Evolutionary conservation across 1,140 invertebrate genomes (phyloP), one percentile per base, ranked within the genome.

Genomic region (Neodiprion pinetum): DNA sequence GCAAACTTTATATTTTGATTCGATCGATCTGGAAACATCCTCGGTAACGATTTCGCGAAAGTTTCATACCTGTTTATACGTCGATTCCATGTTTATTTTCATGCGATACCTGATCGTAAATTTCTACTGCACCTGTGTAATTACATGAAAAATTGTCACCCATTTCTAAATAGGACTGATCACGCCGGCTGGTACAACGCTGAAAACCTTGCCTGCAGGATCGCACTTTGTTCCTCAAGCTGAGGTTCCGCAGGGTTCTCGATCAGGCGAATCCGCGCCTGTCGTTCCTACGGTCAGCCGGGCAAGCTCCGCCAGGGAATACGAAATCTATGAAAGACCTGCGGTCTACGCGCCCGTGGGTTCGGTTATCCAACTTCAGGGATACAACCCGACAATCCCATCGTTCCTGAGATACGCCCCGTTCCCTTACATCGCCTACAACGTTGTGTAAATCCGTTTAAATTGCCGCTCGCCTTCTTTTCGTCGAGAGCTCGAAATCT

Each of bases 121-220:
- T 40, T 40, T 40, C 28, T 40, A 40, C 28, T 1, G 1, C 7
- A 65, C 61, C 7, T 5, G 7, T 7, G 7, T 40, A 40, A 2
- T 40, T 40, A 5, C 28, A 40, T 40, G 1, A 5, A 40, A 40
- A 40, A 40, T 21, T 65, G 4, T 65, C 61, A 14, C 17, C 4
- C 17, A 3, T 65, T 40, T 40, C 5, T 1, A 40, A 40, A 40
- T 17, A 61, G 53, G 53, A 61, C 28, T 70, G 53, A 68, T 80
- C 70, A 81, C 73, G 49, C 72, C 76, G 5, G 74, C 71, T 10
- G 72, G 53, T 12, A 76, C 66, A 5, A 67, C 67, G 40, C n/a
- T 67, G 67, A 78, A 73, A 9, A 40, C 48, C 40, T 69, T 47
- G 4, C 53, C 53, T 12, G 53, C 53, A 14, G 11, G 53, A 17